Evolutionary conservation across 2,888 invertebrate genomes (phyloP).

Genomic region (Odontocerum albicorne): DNA sequence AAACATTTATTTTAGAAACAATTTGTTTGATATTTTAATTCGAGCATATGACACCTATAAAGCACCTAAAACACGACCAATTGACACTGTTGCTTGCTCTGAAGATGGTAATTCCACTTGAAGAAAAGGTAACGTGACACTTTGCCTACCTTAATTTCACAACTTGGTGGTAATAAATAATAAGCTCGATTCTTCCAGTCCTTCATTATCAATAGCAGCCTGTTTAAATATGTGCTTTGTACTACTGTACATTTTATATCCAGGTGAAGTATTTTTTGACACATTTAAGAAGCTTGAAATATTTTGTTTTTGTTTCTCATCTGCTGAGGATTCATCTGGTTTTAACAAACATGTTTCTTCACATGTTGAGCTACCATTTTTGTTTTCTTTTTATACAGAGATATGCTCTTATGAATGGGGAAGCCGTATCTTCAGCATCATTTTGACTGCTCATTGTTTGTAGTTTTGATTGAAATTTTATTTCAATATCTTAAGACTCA

Average conservation of each 20-base stretch:
- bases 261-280: slow-evolving; percentile 31
- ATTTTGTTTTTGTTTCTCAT: slow-evolving; percentile 22
- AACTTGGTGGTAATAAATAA: slow-evolving; percentile 44
- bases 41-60: too few relatives aligned
- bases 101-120: slow-evolving; percentile 29
- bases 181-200: slow-evolving; percentile 55
- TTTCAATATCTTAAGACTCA: slow-evolving; percentile 26
- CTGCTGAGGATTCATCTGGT: slow-evolving; percentile 41
- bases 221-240: slow-evolving; percentile 62
- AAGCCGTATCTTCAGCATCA: slow-evolving; percentile 48
- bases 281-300: slow-evolving; percentile 31
- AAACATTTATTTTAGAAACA: too few relatives aligned
- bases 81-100: too few relatives aligned
- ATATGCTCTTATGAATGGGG: slow-evolving; percentile 45
- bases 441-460: slow-evolving; percentile 53
- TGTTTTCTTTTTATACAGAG: slow-evolving; percentile 47
- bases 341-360: slow-evolving; percentile 53
- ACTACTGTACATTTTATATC: slow-evolving; percentile 46
- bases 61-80: too few relatives aligned
- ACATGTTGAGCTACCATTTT: slow-evolving; percentile 49
- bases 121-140: slow-evolving; percentile 32
- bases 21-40: too few relatives aligned
- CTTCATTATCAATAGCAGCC: slow-evolving; percentile 57
- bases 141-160: slow-evolving; percentile 25
- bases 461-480: slow-evolving; percentile 44